Percentiles rank a stretch among this genome's conserved stretches.
phyloP scores from a whole-genome alignment of 2,888 invertebrate genomes.

The Ophonus ardosiacus region DNA sequence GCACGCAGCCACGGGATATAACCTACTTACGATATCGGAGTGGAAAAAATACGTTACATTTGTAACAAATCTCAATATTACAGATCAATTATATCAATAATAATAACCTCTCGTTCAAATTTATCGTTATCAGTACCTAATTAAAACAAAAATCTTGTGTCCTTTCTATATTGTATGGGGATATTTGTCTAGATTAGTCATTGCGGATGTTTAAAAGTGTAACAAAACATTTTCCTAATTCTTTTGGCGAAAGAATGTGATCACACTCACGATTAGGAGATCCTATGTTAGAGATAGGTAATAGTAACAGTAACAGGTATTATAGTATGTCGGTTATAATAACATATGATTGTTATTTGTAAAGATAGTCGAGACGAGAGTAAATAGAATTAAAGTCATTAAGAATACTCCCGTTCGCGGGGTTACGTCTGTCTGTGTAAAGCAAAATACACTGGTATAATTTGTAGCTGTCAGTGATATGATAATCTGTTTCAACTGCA shows the following conservation, averaged over 20 bases:
- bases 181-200: background rate
- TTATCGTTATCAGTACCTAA: no score
- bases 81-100: no score
- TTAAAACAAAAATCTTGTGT: no score
- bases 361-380: slow-evolving; percentile 27
- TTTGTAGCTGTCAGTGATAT: slow-evolving; percentile 50
- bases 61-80: no score
- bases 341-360: slow-evolving; percentile 33
- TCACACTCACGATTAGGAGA: background rate
- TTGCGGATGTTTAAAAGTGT: slow-evolving; percentile 1
- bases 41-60: no score
- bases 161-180: background rate
- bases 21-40: no score
- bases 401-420: background rate
- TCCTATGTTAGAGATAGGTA: background rate
- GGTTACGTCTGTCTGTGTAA: slow-evolving; percentile 27
- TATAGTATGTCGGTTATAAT: slow-evolving; percentile 34
- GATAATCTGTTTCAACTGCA: slow-evolving; percentile 47
- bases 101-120: no score
- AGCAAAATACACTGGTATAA: slow-evolving; percentile 33
- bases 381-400: slow-evolving; percentile 44
- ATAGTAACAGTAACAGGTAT: slow-evolving; percentile 10
- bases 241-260: slow-evolving; percentile 16
- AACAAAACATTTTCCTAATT: slow-evolving; percentile 1
- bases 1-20: no score